These are phyloP conservation scores for Lamprotornis superbus DNA, from an alignment of 2,113 vertebrate genomes.

Conservation along the genomic window DNA sequence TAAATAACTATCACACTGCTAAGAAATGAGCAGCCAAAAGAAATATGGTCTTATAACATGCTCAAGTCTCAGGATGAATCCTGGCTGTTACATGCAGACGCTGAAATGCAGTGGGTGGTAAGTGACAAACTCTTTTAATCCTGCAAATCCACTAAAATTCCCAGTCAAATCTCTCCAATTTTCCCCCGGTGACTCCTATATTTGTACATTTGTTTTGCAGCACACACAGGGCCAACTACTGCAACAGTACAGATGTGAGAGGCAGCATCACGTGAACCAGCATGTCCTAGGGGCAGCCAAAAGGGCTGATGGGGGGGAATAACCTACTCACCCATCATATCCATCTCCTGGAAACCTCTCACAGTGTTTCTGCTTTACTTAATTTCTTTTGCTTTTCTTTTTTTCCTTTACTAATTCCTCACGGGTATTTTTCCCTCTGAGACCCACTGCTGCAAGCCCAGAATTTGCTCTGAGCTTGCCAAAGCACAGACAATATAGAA, in stretches of 20 bases:
- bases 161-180: not conserved
- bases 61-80: constrained; percentile 32
- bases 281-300: not conserved
- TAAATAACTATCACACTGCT: constrained; percentile 58
- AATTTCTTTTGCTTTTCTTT: not conserved
- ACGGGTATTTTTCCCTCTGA: not conserved
- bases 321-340: not conserved
- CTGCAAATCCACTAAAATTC: not conserved
- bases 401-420: not conserved
- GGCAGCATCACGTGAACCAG: not conserved
- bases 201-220: constrained; percentile 8
- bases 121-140: constrained; percentile 41
- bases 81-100: not conserved
- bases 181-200: not conserved
- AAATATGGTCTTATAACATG: constrained; percentile 62
- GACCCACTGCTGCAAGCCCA: not conserved
- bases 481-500: not conserved
- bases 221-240: not conserved
- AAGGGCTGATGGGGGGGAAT: constrained; percentile 23
- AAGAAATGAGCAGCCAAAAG: constrained; percentile 46
- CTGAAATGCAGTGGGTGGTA: constrained; percentile 28
- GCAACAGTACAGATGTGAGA: not conserved
- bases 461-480: not conserved
- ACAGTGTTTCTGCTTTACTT: not conserved
- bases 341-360: not conserved